phyloP scores from a whole-genome alignment of 1,140 invertebrate genomes.

The Pemphigus obesinymphae region DNA sequence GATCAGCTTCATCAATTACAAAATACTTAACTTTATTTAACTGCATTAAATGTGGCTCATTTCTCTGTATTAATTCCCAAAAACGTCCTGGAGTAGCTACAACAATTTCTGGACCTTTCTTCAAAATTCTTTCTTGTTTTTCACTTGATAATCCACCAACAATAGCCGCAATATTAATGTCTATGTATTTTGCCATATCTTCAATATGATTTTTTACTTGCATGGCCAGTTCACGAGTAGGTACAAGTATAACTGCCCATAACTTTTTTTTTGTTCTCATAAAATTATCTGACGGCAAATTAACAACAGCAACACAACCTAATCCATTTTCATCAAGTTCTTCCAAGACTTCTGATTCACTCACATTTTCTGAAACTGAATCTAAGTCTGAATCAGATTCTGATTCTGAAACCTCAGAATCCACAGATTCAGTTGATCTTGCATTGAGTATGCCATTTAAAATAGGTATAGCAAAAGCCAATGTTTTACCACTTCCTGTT shows the following conservation, averaged over 20 bases:
- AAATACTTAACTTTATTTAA: conserved; percentile 69
- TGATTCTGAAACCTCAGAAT: not conserved
- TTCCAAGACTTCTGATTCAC: conserved; percentile 48
- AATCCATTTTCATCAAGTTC: conserved; percentile 48
- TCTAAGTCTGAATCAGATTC: conserved; percentile 7
- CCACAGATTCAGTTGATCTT: conserved; percentile 48
- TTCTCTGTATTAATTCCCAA: conserved; percentile 84
- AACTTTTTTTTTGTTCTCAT: conserved; percentile 49
- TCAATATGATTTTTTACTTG: conserved; percentile 85
- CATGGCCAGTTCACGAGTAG: conserved; percentile 90
- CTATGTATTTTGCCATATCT: conserved; percentile 74
- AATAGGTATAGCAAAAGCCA: conserved; percentile 94
- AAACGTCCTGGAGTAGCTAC: conserved; percentile 93
- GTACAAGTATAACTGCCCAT: conserved; percentile 83
- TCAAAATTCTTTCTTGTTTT: conserved; percentile 85
- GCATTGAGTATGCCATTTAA: conserved; percentile 71
- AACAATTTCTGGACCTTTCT: conserved; percentile 80
- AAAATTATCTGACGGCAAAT: conserved; percentile 45
- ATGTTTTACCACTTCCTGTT: conserved; percentile 95
- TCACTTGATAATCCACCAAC: conserved; percentile 85
- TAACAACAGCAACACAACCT: conserved; percentile 45
- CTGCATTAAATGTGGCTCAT: conserved; percentile 69
- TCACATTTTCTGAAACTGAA: conserved; percentile 49
- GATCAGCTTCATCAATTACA: conserved; percentile 96
- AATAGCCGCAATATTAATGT: conserved; percentile 69